Percentiles rank a stretch among this genome's conserved stretches.
These are phyloP conservation scores for Nebria brevicollis DNA, from an alignment of 2,888 invertebrate genomes.

Conservation along the genomic window DNA sequence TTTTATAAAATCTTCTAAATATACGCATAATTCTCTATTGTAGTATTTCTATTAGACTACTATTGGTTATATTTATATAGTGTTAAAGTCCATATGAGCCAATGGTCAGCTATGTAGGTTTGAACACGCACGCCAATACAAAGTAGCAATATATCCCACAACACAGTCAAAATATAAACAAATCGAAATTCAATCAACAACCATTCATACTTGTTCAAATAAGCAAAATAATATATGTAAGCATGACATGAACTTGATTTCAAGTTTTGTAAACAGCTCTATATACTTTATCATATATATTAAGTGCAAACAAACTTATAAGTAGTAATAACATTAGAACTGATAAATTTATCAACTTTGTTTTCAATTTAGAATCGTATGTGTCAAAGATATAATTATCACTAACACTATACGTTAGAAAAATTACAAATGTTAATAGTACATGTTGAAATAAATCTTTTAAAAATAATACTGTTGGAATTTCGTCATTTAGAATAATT, in stretches of 20 bases:
- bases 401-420: background rate
- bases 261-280: background rate
- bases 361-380: background rate
- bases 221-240: background rate
- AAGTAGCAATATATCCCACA: background rate
- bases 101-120: background rate
- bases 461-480: no score
- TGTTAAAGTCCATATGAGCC: background rate
- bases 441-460: background rate
- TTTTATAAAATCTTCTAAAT: no score
- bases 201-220: background rate
- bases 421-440: background rate
- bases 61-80: background rate
- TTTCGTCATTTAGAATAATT: no score
- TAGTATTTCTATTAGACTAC: no score
- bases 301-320: background rate
- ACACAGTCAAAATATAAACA: background rate
- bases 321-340: background rate
- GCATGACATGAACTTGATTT: constrained; percentile 1
- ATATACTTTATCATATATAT: background rate
- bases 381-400: background rate
- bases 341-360: constrained; percentile 1
- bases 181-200: background rate
- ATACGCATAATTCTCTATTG: no score
- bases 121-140: background rate